These are phyloP conservation scores for Caenorhabditis sulstoni DNA, from an alignment of 2,888 invertebrate species.

Conservation along the genomic window DNA sequence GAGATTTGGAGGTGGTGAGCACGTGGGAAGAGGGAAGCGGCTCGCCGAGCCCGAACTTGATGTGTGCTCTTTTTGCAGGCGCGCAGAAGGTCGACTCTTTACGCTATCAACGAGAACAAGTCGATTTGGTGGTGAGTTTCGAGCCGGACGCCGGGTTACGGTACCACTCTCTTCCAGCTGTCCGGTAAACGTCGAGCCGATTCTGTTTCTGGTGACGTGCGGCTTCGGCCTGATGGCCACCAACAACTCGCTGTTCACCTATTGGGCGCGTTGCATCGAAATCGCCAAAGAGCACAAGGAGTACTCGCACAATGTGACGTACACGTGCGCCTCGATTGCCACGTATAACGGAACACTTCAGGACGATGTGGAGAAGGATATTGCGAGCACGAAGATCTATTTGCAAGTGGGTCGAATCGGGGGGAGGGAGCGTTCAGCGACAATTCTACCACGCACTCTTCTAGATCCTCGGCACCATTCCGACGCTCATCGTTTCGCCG, in stretches of 20 bases:
- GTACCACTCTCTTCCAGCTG: too few species aligned
- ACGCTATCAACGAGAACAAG: constrained; percentile 37
- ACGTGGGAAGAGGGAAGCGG: too few species aligned
- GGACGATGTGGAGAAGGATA: constrained; percentile 75
- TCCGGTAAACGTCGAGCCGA: constrained; percentile 65
- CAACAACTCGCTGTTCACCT: constrained; percentile 68
- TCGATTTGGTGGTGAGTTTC: constrained; percentile 41
- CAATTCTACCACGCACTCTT: background rate
- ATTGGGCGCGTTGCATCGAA: constrained; percentile 73
- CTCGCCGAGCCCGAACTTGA: too few species aligned
- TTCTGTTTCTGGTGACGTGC: constrained; percentile 61
- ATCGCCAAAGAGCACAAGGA: constrained; percentile 50
- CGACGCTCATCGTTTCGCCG: constrained; percentile 69
- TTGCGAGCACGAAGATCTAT: constrained; percentile 73
- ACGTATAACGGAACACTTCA: constrained; percentile 70
- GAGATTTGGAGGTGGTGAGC: too few species aligned
- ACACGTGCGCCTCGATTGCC: constrained; percentile 68
- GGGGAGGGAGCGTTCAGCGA: background rate
- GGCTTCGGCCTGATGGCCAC: constrained; percentile 59
- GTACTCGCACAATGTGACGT: constrained; percentile 64
- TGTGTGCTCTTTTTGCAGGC: constrained; percentile 25
- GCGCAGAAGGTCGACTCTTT: constrained; percentile 40
- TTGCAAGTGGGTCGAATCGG: constrained; percentile 65
- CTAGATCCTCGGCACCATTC: constrained; percentile 68
- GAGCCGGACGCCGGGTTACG: background rate